These are phyloP conservation scores for Meiosimyza platycephala DNA, from an alignment of 2,888 invertebrate genomes.

Conservation along the genomic window DNA sequence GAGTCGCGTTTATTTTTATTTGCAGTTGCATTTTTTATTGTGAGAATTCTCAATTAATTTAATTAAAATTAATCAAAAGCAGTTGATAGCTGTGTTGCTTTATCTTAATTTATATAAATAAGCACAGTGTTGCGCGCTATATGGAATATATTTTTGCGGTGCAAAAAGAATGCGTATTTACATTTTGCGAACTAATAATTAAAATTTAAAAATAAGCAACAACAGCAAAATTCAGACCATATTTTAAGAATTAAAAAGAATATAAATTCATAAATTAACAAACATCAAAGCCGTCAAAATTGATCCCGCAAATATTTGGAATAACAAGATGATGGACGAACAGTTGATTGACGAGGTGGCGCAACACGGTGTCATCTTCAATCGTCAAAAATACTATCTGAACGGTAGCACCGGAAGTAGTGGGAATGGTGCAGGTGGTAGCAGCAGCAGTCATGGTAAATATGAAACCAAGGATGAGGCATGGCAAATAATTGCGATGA, in stretches of 20 bases:
- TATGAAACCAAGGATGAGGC: constrained; percentile 67
- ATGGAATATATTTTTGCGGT: neutral
- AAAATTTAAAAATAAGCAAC: constrained; percentile 3
- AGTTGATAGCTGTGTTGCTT: no score
- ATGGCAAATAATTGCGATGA: constrained; percentile 64
- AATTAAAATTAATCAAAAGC: constrained; percentile 12
- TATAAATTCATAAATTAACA: no score
- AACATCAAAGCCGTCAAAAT: constrained; percentile 2
- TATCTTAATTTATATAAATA: neutral
- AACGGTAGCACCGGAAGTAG: constrained; percentile 53
- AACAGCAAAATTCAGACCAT: neutral
- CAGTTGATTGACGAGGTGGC: constrained; percentile 66
- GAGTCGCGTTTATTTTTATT: constrained; percentile 17
- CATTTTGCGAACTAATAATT: neutral
- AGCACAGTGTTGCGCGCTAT: neutral
- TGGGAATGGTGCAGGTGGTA: constrained; percentile 42
- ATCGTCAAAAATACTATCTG: constrained; percentile 66
- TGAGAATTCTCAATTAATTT: constrained; percentile 7
- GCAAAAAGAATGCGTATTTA: neutral
- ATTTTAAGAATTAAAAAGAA: neutral
- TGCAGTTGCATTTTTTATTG: constrained; percentile 2
- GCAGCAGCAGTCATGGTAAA: constrained; percentile 54
- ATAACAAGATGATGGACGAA: constrained; percentile 64
- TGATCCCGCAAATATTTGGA: constrained; percentile 5
- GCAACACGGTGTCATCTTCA: constrained; percentile 66